Conservation (phyloP, 2,797 vertebrate species). For the Paratrypauchen microcephalus region DNA sequence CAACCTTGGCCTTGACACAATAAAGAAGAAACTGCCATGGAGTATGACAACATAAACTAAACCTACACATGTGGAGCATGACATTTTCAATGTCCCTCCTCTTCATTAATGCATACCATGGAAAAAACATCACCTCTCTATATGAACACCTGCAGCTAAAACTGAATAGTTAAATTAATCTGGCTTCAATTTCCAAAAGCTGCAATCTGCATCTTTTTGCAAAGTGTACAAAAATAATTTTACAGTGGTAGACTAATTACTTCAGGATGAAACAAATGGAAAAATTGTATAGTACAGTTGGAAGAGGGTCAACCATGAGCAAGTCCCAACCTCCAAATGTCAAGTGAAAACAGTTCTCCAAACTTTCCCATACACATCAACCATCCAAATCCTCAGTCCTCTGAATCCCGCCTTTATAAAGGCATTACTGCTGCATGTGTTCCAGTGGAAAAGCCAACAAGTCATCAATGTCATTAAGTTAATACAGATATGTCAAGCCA, state of each 20-base stretch:
- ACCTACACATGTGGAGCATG: conserved; percentile 6
- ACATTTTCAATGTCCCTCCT: neutral
- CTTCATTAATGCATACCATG: neutral
- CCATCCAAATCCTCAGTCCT: neutral
- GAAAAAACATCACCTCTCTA: conserved; percentile 36
- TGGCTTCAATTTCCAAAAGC: conserved; percentile 40
- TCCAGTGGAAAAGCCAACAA: conserved; percentile 8
- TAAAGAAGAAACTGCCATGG: conserved; percentile 7
- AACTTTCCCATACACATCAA: conserved; percentile 31
- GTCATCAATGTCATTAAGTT: neutral
- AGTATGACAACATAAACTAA: conserved; percentile 10
- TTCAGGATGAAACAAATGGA: conserved; percentile 9
- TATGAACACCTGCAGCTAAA: conserved; percentile 12
- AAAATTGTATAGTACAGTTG: conserved; percentile 7
- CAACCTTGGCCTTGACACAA: conserved; percentile 20
- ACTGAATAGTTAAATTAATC: neutral
- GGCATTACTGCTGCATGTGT: neutral
- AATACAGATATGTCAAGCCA: conserved; percentile 1
- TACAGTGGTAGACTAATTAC: neutral
- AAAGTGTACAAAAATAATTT: neutral
- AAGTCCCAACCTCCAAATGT: conserved; percentile 22
- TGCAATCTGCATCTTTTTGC: conserved; percentile 19
- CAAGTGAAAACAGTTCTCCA: conserved; percentile 24
- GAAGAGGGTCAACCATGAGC: conserved; percentile 1
- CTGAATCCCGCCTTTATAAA: conserved; percentile 13